phyloP scores from a whole-genome alignment of 2,888 invertebrate genomes.

The Gasteruption jaculator region DNA sequence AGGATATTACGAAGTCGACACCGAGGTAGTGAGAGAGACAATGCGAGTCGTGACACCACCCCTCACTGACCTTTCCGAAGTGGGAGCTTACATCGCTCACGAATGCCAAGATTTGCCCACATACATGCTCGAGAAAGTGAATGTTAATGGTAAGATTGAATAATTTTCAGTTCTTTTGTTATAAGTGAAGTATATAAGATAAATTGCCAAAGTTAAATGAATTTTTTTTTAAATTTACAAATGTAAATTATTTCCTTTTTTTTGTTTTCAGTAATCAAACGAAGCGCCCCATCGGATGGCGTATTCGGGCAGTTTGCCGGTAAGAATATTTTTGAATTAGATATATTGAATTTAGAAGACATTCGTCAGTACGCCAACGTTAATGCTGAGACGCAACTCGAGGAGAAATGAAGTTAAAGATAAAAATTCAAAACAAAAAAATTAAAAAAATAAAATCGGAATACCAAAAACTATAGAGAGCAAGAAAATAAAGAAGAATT shows the following conservation, averaged over 20 bases:
- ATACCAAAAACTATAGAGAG: no score
- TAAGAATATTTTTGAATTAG: conserved; percentile 67
- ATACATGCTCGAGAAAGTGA: conserved; percentile 69
- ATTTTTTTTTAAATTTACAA: conserved; percentile 2
- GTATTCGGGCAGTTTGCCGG: conserved; percentile 78
- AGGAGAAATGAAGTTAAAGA: no score
- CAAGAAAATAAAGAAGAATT: no score
- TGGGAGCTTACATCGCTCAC: conserved; percentile 67
- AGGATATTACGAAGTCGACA: conserved; percentile 78
- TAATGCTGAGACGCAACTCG: conserved; percentile 6
- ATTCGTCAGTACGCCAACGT: conserved; percentile 41
- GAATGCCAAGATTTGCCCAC: conserved; percentile 69
- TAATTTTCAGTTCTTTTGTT: neutral
- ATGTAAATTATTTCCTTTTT: conserved; percentile 12
- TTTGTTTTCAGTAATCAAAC: conserved; percentile 38
- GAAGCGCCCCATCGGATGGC: conserved; percentile 48
- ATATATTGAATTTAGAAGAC: conserved; percentile 68
- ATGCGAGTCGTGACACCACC: conserved; percentile 73
- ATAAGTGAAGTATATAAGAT: conserved; percentile 4
- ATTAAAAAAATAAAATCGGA: no score
- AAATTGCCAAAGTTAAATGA: neutral
- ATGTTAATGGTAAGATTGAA: conserved; percentile 57
- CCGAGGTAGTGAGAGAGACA: conserved; percentile 69
- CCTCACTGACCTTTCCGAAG: conserved; percentile 59
- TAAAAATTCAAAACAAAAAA: no score